Evolutionary conservation across 1,140 invertebrate species (phyloP), one percentile per base, ranked within the genome.

Genomic region (Aphis gossypii): DNA sequence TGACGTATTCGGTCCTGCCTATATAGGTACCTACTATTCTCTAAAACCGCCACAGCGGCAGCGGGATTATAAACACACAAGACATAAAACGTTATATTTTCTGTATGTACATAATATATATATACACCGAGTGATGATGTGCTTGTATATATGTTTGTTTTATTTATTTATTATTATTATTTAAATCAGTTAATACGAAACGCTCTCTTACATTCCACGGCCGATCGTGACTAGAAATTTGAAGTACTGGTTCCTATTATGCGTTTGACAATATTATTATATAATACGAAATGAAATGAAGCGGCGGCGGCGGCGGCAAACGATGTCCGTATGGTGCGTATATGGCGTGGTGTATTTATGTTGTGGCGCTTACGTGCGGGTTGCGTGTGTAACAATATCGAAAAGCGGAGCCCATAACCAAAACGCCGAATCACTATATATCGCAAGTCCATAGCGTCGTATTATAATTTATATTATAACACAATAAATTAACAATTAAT

Each of bases 191-290:
- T 92, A 82, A 92, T 54, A 68, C 60, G 44, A 82, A 68, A 38
- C 82, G 35, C 35, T 76, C n/a, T 18, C 60, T 35, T 41, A 30
- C 92, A 84, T 86, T 84, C 92, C 92, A 44, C 82, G 76, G 48
- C 25, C 25, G 48, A 86, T 93, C 92, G 92, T 93, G 92, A 93
- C 92, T 86, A 4, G 92, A 93, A 93, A 93, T 86, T 56, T 56
- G 11, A 56, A 93, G 82, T 56, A 56, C 35, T n/a, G 68, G 90
- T 83, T 92, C 51, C 90, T 83, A n/a, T 90, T 90, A 68, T 90
- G 48, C 68, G 51, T 93, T 86, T 83, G 82, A 84, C 82, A 83
- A 82, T 86, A 44, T 54, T 83, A 35, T 84, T 93, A 83, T 86
- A 48, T 35, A 82, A 82, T 30, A 92, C 46, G 82, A 90, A 41